Evolutionary conservation across 2,797 vertebrate genomes (phyloP).

Genomic region (Enteromius paludinosus): DNA sequence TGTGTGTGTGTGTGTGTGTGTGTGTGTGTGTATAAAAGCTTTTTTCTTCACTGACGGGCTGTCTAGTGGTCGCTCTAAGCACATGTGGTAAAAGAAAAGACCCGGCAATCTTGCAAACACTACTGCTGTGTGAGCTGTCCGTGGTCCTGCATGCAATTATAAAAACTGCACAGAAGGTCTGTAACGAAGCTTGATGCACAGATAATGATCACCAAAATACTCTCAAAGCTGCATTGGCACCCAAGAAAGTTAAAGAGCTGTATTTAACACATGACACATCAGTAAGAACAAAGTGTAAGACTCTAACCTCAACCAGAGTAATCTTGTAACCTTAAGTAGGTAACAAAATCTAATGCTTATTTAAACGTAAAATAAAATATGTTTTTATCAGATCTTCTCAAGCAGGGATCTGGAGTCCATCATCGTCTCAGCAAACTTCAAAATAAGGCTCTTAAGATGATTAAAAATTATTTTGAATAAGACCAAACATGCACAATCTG

Average conservation of each 20-base stretch:
- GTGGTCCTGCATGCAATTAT: slow-evolving; percentile 56
- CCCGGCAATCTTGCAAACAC: neutral
- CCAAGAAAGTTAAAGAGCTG: neutral
- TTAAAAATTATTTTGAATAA: neutral
- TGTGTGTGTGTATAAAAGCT: slow-evolving; percentile 30
- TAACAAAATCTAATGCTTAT: neutral
- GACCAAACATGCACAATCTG: neutral
- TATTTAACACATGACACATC: neutral
- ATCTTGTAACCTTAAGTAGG: neutral
- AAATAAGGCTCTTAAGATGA: neutral
- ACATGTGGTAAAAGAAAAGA: neutral
- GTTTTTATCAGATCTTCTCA: neutral
- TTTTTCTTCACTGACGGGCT: slow-evolving; percentile 37
- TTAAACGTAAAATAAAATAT: neutral
- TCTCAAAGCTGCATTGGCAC: neutral
- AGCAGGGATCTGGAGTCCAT: neutral
- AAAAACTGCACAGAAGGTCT: neutral
- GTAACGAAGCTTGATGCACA: neutral
- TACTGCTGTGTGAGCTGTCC: slow-evolving; percentile 54
- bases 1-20: neutral
- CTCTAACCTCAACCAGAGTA: neutral
- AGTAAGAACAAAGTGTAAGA: neutral
- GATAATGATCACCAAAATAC: neutral
- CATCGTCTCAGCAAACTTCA: neutral
- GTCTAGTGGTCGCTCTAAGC: neutral